Conservation (phyloP, 1,140 invertebrate species). For the Lasioglossum baleicum region DNA sequence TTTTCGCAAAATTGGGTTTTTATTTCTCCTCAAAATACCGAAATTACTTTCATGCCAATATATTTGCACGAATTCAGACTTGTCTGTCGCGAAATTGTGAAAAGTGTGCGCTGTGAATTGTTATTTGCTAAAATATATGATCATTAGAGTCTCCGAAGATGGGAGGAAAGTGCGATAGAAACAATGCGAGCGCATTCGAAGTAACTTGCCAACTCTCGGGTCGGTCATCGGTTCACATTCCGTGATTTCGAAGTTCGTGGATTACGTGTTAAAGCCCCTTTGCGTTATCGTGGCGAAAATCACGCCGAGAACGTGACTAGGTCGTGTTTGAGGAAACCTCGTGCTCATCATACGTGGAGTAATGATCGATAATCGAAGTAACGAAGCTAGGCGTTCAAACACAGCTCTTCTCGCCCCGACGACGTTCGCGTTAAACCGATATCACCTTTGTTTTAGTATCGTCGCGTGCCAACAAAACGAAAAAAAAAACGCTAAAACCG, state of each 20-base stretch:
- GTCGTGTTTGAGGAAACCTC: slow-evolving; percentile 36
- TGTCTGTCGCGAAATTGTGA: too few species aligned
- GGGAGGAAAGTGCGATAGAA: not conserved
- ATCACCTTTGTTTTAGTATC: not conserved
- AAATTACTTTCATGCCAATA: too few species aligned
- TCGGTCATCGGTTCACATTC: slow-evolving; percentile 8
- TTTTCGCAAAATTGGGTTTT: too few species aligned
- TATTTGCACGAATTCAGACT: too few species aligned
- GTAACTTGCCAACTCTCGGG: slow-evolving; percentile 7
- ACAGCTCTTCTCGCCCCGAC: not conserved
- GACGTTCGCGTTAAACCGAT: not conserved
- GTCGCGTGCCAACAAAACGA: too few species aligned
- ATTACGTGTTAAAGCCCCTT: slow-evolving; percentile 37
- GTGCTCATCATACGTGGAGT: slow-evolving; percentile 28
- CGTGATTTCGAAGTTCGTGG: slow-evolving; percentile 3
- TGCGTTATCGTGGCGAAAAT: slow-evolving; percentile 34
- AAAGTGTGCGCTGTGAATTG: too few species aligned
- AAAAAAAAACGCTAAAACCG: not conserved
- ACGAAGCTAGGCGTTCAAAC: slow-evolving; percentile 22
- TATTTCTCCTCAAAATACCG: too few species aligned
- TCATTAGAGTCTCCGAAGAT: not conserved
- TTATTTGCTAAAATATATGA: too few species aligned
- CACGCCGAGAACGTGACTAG: slow-evolving; percentile 33
- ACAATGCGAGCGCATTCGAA: not conserved
- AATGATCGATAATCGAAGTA: slow-evolving; percentile 46